Conservation (phyloP, 1,140 invertebrate genomes). For the Sitophilus oryzae region DNA sequence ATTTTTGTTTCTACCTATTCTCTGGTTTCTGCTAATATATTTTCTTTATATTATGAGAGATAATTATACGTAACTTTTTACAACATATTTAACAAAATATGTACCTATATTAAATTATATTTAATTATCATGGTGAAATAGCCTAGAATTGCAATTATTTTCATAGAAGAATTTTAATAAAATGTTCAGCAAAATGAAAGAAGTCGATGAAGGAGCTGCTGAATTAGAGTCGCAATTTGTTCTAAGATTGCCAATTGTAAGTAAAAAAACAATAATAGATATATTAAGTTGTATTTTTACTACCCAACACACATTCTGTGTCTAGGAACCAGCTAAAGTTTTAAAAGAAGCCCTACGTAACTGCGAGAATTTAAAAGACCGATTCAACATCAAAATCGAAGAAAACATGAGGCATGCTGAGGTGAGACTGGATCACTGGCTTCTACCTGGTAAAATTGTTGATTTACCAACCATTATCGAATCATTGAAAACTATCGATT, state of each 20-base stretch:
- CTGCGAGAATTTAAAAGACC: slow-evolving; percentile 76
- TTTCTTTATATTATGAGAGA: no score
- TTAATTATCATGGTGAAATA: no score
- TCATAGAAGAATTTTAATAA: no score
- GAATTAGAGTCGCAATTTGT: slow-evolving; percentile 91
- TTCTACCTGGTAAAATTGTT: slow-evolving; percentile 81
- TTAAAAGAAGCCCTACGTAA: slow-evolving; percentile 69
- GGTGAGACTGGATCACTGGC: slow-evolving; percentile 82
- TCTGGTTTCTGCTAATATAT: no score
- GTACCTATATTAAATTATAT: no score
- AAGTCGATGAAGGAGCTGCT: slow-evolving; percentile 38
- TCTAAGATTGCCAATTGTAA: slow-evolving; percentile 64
- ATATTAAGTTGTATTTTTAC: no score
- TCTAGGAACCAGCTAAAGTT: slow-evolving; percentile 66
- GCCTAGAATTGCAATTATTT: no score
- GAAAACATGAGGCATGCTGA: slow-evolving; percentile 86
- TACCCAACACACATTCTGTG: no score
- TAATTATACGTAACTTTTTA: no score
- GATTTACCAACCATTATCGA: slow-evolving; percentile 92
- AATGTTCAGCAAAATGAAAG: slow-evolving; percentile 20
- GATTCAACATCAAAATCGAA: slow-evolving; percentile 83
- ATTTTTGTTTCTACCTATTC: no score
- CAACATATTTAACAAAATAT: no score
- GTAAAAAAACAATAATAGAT: background rate
- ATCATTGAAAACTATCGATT: slow-evolving; percentile 91